A percentile compares a stretch with the other conserved stretches of the same genome.
These are phyloP conservation scores for Carcina quercana DNA, from an alignment of 2,888 invertebrate species.

Conservation along the genomic window DNA sequence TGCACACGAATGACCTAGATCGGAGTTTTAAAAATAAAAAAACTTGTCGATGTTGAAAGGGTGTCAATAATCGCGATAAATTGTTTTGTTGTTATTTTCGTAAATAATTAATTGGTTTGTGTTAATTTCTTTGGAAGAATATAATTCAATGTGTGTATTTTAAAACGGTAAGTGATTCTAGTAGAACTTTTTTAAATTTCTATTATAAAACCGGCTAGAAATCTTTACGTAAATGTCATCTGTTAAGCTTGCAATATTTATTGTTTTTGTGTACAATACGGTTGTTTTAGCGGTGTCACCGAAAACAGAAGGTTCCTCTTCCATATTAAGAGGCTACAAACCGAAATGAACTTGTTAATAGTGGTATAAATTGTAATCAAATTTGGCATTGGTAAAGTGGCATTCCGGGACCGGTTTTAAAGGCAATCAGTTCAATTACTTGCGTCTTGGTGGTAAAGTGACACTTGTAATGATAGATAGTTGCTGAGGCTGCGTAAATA, in stretches of 20 bases:
- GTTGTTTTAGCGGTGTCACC: too few relatives aligned
- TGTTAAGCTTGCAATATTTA: too few relatives aligned
- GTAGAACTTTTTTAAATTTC: not conserved
- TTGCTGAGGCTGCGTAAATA: constrained; percentile 18
- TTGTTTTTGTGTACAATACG: too few relatives aligned
- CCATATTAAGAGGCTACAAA: not conserved
- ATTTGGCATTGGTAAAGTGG: constrained; percentile 15
- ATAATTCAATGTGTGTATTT: not conserved
- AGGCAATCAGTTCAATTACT: constrained; percentile 32
- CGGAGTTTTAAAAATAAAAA: constrained; percentile 9
- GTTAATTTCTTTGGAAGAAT: constrained; percentile 9
- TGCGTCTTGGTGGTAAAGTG: constrained; percentile 17
- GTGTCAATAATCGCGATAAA: constrained; percentile 42
- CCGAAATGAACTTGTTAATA: not conserved
- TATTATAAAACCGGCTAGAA: constrained; percentile 3
- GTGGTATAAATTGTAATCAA: constrained; percentile 1
- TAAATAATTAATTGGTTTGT: constrained; percentile 6
- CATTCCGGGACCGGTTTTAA: constrained; percentile 33
- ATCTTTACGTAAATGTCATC: constrained; percentile 14
- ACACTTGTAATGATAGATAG: constrained; percentile 20
- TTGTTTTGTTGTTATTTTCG: constrained; percentile 28
- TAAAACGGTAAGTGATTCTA: constrained; percentile 4
- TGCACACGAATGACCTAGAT: too few relatives aligned
- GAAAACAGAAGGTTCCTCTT: too few relatives aligned
- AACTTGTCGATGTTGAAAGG: constrained; percentile 33